These are phyloP conservation scores for Ariolimax columbianus DNA, from an alignment of 2,888 invertebrate genomes.

Conservation along the genomic window DNA sequence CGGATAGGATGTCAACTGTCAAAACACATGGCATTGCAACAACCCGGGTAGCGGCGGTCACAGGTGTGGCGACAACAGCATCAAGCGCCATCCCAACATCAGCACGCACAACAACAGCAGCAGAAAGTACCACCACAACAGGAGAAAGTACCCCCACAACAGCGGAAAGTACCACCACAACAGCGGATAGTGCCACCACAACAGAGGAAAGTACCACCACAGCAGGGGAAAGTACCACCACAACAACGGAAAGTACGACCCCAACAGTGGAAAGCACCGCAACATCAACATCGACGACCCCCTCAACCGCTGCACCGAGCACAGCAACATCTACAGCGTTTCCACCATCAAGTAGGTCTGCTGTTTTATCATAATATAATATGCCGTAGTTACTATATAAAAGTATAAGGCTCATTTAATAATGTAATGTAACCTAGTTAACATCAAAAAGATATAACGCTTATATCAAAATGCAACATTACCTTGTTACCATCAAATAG, in stretches of 20 bases:
- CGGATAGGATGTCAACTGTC: too few species aligned
- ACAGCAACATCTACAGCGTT: slow-evolving; percentile 18
- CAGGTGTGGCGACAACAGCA: too few species aligned
- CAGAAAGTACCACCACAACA: not conserved
- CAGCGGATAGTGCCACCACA: not conserved
- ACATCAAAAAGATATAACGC: too few species aligned
- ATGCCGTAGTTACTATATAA: too few species aligned
- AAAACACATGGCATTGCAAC: too few species aligned
- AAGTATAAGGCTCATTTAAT: too few species aligned
- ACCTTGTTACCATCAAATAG: too few species aligned
- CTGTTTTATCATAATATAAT: too few species aligned
- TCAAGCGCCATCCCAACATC: not conserved
- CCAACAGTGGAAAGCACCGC: slow-evolving; percentile 55
- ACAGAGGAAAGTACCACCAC: slow-evolving; percentile 22
- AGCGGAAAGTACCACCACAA: slow-evolving; percentile 23
- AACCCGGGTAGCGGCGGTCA: too few species aligned
- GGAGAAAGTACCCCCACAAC: not conserved
- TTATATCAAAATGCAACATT: too few species aligned
- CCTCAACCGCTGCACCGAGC: not conserved
- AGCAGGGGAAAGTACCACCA: slow-evolving; percentile 55
- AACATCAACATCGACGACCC: slow-evolving; percentile 38
- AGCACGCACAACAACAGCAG: not conserved
- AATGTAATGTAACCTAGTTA: too few species aligned
- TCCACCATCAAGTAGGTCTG: slow-evolving; percentile 35
- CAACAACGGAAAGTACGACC: slow-evolving; percentile 26